Base-by-base conservation (phyloP, 2,113 vertebrate genomes). In the Tragulus kanchil region DNA sequence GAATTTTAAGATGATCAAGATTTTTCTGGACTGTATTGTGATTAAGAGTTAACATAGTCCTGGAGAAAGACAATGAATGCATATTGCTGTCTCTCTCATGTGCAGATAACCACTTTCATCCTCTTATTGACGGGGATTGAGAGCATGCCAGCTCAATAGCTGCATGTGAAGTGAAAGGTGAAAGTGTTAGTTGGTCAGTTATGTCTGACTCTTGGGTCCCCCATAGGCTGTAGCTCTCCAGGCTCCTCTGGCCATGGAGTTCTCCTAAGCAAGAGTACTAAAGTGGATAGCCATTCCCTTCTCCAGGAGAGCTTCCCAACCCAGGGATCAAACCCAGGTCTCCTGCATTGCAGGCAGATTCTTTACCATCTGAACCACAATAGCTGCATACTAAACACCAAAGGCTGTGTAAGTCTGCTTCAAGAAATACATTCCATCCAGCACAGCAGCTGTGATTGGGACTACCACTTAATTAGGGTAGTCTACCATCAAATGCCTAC, bases 1-100 rank as follows among this genome's bases (percentile, higher is more conserved):
- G 56, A 90, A 95, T 94, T 89, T 54, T 26, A 61, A 79, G n/a
- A 54, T 93, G 56, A 61, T 82, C 61, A 85, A 86, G 59, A 61
- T 92, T 36, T 64, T n/a, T 31, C 26, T 54, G 36, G 36, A 36
- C 36, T 59, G 28, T 45, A 61, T 45, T 71, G 48, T 85, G 69
- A 78, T 62, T 54, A 16, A 93, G 26, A 54, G 42, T 69, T 85
- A 94, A 71, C 14, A 77, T 15, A 69, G 54, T 6, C 21, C 25
- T 56, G 19, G 36, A 85, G 31, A 62, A 96, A 87, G 65, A 62
- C 16, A 48, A 8, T 45, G 31, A 84, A 58, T 50, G 17, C 13
- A 23, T 48, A 58, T 8, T 61, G 15, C 81, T 78, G 15, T 78
- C 59, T 85, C 64, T 54, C 13, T 82, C 58, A 54, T 62, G 50